A percentile compares a stretch with the other conserved stretches of the same genome.
phyloP scores from a whole-genome alignment of 2,888 invertebrate species.

The Hypsopygia costalis region DNA sequence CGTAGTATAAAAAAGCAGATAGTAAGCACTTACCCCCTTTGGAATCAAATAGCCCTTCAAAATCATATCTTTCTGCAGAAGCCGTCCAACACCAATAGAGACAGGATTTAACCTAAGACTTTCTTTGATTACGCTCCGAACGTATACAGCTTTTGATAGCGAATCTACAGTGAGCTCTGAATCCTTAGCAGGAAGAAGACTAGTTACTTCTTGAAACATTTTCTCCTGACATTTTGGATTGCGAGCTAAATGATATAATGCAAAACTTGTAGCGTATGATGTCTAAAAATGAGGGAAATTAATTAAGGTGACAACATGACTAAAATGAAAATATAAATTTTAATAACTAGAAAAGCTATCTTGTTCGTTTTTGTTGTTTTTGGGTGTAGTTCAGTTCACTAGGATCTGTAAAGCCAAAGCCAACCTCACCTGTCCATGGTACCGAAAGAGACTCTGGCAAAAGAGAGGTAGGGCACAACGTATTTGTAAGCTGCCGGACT shows the following conservation, averaged over 20 bases:
- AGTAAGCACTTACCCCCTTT: slow-evolving; percentile 81
- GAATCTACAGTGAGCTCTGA: slow-evolving; percentile 79
- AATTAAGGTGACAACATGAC: not conserved
- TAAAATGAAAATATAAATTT: too few relatives aligned
- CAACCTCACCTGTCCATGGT: too few relatives aligned
- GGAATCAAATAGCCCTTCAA: slow-evolving; percentile 88
- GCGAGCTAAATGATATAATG: slow-evolving; percentile 88
- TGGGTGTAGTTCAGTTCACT: too few relatives aligned
- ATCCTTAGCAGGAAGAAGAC: slow-evolving; percentile 74
- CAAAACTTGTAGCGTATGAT: slow-evolving; percentile 87
- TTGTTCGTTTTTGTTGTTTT: too few relatives aligned
- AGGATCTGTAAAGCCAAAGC: too few relatives aligned
- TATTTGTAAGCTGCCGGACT: too few relatives aligned
- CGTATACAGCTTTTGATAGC: slow-evolving; percentile 83
- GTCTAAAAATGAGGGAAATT: slow-evolving; percentile 77
- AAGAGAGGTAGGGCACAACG: too few relatives aligned
- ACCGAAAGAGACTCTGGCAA: too few relatives aligned
- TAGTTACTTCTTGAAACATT: slow-evolving; percentile 82
- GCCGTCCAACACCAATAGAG: slow-evolving; percentile 89
- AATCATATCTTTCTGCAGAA: slow-evolving; percentile 84
- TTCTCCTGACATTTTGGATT: slow-evolving; percentile 85
- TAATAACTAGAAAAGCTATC: too few relatives aligned
- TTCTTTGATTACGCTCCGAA: slow-evolving; percentile 92
- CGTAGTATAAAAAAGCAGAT: too few relatives aligned
- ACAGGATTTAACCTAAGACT: slow-evolving; percentile 90